Evolutionary conservation across 2,113 vertebrate genomes (phyloP).

Genomic region (Saiga tatarica): DNA sequence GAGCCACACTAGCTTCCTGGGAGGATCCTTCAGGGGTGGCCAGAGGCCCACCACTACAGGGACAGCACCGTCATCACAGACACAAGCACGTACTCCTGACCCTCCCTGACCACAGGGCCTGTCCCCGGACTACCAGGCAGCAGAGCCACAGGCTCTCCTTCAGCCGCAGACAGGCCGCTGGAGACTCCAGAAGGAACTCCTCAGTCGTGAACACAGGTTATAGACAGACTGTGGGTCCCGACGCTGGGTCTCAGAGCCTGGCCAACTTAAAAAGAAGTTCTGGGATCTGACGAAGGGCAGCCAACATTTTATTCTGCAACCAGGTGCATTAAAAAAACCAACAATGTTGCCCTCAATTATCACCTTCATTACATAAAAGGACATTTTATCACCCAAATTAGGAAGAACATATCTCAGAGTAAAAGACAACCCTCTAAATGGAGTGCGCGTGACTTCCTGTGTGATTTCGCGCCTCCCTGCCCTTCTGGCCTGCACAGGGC

Average conservation of each 20-base stretch:
- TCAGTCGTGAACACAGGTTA: background rate
- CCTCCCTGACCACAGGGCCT: background rate
- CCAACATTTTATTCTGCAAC: too few relatives aligned
- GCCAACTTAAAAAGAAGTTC: background rate
- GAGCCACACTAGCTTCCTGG: background rate
- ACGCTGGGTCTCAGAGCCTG: too few relatives aligned
- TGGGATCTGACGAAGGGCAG: background rate
- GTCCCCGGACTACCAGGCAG: accelerated
- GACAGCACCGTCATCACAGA: accelerated
- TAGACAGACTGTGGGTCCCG: accelerated
- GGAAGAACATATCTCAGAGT: background rate
- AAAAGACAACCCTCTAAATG: background rate
- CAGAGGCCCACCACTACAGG: background rate
- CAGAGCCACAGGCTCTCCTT: accelerated
- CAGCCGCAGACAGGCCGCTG: accelerated
- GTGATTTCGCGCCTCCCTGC: accelerated
- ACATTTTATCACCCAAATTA: background rate
- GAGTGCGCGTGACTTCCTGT: background rate
- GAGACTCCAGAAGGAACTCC: background rate
- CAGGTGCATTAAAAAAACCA: background rate
- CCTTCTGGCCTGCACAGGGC: background rate
- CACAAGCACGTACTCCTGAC: accelerated
- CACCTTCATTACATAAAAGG: background rate
- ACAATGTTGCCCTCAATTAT: background rate
- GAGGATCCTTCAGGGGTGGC: background rate